Percentiles rank a stretch among this genome's conserved stretches.
Evolutionary conservation across 2,113 vertebrate genomes (phyloP).

Genomic region (Chascanopsetta lugubris): DNA sequence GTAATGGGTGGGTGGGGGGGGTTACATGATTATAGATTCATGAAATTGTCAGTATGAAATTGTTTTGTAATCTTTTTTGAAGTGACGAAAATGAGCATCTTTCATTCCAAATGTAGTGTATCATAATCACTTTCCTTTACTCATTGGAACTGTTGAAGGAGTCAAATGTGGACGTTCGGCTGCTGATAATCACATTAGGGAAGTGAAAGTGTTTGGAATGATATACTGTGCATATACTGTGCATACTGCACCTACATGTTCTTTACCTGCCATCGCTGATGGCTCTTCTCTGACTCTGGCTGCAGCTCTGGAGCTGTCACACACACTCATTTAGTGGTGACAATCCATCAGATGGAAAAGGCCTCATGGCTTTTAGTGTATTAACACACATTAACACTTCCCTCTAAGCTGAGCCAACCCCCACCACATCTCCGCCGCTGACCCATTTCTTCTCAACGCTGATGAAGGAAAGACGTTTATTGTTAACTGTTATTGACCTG

Average conservation of each 20-base stretch:
- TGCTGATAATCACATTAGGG: too few relatives aligned
- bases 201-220: too few relatives aligned
- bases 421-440: slow-evolving; percentile 11
- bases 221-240: too few relatives aligned
- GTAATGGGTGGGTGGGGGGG: too few relatives aligned
- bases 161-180: too few relatives aligned
- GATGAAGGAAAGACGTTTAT: slow-evolving; percentile 57
- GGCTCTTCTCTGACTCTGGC: slow-evolving; percentile 44
- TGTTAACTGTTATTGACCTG: slow-evolving; percentile 62
- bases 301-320: slow-evolving; percentile 50
- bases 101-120: too few relatives aligned
- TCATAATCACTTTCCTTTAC: too few relatives aligned
- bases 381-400: slow-evolving; percentile 73
- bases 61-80: too few relatives aligned
- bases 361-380: slow-evolving; percentile 74
- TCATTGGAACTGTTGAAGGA: too few relatives aligned
- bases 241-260: slow-evolving; percentile 3
- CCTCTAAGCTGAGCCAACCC: slow-evolving; percentile 26
- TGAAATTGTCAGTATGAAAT: too few relatives aligned
- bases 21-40: too few relatives aligned
- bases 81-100: too few relatives aligned
- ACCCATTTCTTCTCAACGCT: slow-evolving; percentile 29
- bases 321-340: slow-evolving; percentile 63
- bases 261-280: slow-evolving; percentile 34
- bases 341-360: slow-evolving; percentile 64